Percentiles rank a stretch among this genome's conserved stretches.
phyloP scores from a whole-genome alignment of 2,888 invertebrate species.

The Terebella lapidaria region DNA sequence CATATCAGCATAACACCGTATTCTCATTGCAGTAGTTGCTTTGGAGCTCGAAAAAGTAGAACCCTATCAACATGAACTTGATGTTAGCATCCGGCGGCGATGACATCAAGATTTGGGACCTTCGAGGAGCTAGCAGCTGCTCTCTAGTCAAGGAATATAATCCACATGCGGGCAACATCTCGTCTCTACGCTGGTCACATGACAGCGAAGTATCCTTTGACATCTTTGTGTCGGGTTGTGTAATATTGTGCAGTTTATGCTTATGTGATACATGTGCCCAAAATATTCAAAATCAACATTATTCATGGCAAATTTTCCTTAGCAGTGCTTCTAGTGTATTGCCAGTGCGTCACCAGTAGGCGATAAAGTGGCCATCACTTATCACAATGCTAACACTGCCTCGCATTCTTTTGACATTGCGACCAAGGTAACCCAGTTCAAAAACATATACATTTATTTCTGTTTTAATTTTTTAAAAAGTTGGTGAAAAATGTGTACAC shows the following conservation, averaged over 20 bases:
- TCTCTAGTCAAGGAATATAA: slow-evolving; percentile 36
- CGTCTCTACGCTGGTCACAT: slow-evolving; percentile 36
- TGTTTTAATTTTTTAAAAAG: too few species aligned
- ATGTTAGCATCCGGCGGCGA: slow-evolving; percentile 43
- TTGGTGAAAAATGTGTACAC: too few species aligned
- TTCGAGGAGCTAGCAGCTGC: slow-evolving; percentile 26
- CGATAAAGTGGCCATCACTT: slow-evolving; percentile 35
- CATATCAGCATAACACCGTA: too few species aligned
- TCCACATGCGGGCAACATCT: slow-evolving; percentile 38
- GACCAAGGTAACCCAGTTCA: slow-evolving; percentile 10
- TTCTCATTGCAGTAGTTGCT: too few species aligned
- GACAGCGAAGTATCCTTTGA: slow-evolving; percentile 29
- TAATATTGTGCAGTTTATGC: too few species aligned
- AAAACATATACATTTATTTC: neutral
- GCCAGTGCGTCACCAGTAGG: slow-evolving; percentile 36
- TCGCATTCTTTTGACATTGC: slow-evolving; percentile 8
- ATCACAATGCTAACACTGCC: neutral
- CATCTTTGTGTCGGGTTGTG: too few species aligned
- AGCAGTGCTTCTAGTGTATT: slow-evolving; percentile 22
- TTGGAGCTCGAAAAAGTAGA: too few species aligned
- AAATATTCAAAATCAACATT: too few species aligned
- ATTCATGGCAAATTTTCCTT: slow-evolving; percentile 9
- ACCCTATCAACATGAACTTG: slow-evolving; percentile 18
- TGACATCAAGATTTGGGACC: slow-evolving; percentile 47
- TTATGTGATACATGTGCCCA: neutral